These are phyloP conservation scores for Prochilodus magdalenae DNA, from an alignment of 2,113 vertebrate species.

Conservation along the genomic window DNA sequence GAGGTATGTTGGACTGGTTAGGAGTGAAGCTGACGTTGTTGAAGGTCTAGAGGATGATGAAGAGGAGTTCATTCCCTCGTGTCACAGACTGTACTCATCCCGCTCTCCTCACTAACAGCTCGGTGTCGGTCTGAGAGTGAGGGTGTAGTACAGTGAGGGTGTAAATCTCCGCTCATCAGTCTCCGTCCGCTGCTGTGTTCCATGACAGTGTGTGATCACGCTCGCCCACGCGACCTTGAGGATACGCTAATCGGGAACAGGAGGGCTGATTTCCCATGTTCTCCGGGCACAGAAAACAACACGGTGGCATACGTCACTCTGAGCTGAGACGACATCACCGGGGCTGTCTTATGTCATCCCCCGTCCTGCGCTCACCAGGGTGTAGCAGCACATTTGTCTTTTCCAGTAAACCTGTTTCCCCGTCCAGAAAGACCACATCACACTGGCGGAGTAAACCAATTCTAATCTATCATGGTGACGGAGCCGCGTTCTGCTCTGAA, in stretches of 20 bases:
- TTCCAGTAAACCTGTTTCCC: too few relatives aligned
- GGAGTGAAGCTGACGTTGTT: too few relatives aligned
- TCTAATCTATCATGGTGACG: too few relatives aligned
- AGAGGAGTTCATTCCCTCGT: neutral
- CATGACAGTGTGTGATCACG: neutral
- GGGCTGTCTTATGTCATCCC: neutral
- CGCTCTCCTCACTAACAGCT: neutral
- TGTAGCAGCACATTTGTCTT: neutral
- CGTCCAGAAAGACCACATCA: too few relatives aligned
- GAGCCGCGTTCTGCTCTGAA: too few relatives aligned
- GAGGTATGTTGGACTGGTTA: too few relatives aligned
- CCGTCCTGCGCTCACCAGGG: neutral
- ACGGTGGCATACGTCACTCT: neutral
- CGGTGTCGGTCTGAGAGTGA: neutral
- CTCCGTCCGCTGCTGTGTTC: neutral
- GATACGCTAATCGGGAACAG: neutral
- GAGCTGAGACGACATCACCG: neutral
- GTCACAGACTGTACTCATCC: too few relatives aligned
- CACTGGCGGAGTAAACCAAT: too few relatives aligned
- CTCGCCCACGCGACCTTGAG: neutral
- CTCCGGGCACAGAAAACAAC: neutral
- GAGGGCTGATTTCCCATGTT: neutral
- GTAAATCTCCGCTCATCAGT: neutral
- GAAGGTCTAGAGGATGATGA: too few relatives aligned
- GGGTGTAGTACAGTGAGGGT: neutral